A percentile compares a stretch with the other conserved stretches of the same genome.
Conservation (phyloP, 2,888 invertebrate species). For the Conistra vaccinii region DNA sequence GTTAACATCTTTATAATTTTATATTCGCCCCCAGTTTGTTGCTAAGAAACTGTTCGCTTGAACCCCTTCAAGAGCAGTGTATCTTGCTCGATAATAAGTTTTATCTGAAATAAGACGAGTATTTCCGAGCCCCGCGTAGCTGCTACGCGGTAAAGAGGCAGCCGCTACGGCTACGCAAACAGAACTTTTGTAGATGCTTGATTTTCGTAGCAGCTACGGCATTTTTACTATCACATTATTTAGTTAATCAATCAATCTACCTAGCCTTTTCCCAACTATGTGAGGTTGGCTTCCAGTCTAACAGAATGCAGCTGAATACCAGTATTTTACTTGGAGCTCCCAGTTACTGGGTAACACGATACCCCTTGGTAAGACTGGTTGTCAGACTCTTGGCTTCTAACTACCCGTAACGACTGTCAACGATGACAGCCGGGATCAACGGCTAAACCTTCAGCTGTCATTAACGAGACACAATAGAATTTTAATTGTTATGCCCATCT, state of each 20-base stretch:
- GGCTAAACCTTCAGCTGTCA: too few species aligned
- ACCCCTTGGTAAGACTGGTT: too few species aligned
- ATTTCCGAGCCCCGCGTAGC: slow-evolving; percentile 2
- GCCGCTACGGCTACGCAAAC: slow-evolving; percentile 14
- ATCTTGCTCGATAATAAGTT: slow-evolving; percentile 12
- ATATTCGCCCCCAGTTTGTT: slow-evolving; percentile 11
- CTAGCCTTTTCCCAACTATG: background rate
- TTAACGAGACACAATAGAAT: too few species aligned
- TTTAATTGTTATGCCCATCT: too few species aligned
- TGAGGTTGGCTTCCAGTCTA: background rate
- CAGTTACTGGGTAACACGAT: too few species aligned
- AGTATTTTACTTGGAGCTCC: background rate
- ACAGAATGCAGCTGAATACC: background rate
- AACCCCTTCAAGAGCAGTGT: slow-evolving; percentile 20
- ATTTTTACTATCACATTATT: background rate
- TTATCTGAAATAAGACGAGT: slow-evolving; percentile 14
- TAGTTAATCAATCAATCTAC: background rate
- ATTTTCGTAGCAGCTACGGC: background rate
- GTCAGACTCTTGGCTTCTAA: too few species aligned
- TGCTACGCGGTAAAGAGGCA: slow-evolving; percentile 12
- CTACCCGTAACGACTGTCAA: too few species aligned
- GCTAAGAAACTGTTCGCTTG: background rate
- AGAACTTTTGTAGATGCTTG: background rate
- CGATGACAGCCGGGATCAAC: too few species aligned
- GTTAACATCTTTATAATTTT: slow-evolving; percentile 1